Evolutionary conservation across 2,113 vertebrate genomes (phyloP), one percentile per base, ranked within the genome.

Genomic region (Forbesichthys agassizii): DNA sequence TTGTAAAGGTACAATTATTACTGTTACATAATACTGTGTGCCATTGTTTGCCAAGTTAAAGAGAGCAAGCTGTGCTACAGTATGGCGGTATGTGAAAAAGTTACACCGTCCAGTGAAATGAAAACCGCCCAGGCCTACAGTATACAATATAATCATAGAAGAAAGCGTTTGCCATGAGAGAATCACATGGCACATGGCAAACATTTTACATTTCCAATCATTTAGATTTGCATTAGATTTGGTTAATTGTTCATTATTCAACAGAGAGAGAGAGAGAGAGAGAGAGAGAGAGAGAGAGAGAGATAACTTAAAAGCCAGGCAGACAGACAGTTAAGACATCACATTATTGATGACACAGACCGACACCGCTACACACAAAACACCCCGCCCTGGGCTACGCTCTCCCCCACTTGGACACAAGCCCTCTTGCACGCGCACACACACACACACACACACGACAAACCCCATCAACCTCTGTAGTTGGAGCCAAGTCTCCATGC

Each of bases 401-500:
- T n/a, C 60, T 46, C 36, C 9, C 33, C 36, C 60, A 46, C 33
- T 59, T 48, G 18, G 11, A 27, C 52, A 72, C 10, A 1, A 16
- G 64, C 7, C 16, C 14, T 58, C 52, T 33, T n/a, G 11, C 18
- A 49, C 61, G 20, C 18, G 51, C 56, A 60, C 20, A 59, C 46
- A 59, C 54, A 59, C 66, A 69, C 61, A 56, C 61, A 68, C 57
- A 54, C 52, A 74, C 61, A 63, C 62, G 65, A 33, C 16, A 42
- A 61, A 59, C 11, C 64, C 42, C 68, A 42, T 73, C 71, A 70
- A 63, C 58, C 36, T 11, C 9, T 71, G 72, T 56, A 72, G 52
- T 49, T 3, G 54, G 53, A 70, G 85, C 82, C 82, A 83, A 80
- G 76, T 80, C 64, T 80, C 82, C 66, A 68, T 81, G 72, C 79